phyloP scores from a whole-genome alignment of 2,797 vertebrate species.

The Microcaecilia unicolor region DNA sequence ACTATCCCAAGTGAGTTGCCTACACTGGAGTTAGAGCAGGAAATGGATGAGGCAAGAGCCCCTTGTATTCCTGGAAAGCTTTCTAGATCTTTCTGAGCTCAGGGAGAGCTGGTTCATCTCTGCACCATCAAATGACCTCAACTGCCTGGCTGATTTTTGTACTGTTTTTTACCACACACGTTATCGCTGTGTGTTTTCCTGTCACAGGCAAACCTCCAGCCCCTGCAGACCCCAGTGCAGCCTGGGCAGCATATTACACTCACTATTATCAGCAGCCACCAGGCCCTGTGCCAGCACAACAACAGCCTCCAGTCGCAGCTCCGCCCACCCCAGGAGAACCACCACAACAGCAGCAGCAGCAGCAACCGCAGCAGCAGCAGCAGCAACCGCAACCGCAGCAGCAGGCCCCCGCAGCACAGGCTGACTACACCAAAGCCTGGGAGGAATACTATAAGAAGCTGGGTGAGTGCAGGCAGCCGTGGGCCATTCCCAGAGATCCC shows the following conservation, averaged over 20 bases:
- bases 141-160: too few relatives aligned
- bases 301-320: slow-evolving; percentile 58
- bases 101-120: too few relatives aligned
- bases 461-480: slow-evolving; percentile 37
- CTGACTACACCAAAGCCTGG: slow-evolving; percentile 91
- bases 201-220: slow-evolving; percentile 65
- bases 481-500: too few relatives aligned
- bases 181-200: too few relatives aligned
- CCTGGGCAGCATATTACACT: slow-evolving; percentile 91
- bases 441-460: slow-evolving; percentile 90
- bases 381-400: slow-evolving; percentile 43
- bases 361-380: slow-evolving; percentile 26
- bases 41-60: too few relatives aligned
- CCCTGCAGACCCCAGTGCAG: slow-evolving; percentile 76
- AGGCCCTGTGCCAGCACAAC: slow-evolving; percentile 67
- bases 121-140: too few relatives aligned
- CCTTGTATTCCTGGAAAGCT: too few relatives aligned
- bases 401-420: slow-evolving; percentile 53
- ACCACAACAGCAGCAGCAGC: slow-evolving; percentile 33
- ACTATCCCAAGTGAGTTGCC: too few relatives aligned
- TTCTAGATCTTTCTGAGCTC: too few relatives aligned
- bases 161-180: too few relatives aligned
- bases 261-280: slow-evolving; percentile 87
- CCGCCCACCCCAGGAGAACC: slow-evolving; percentile 66
- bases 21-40: too few relatives aligned